Evolutionary conservation across 1,140 invertebrate genomes (phyloP).

Genomic region (Pteromalus puparum): DNA sequence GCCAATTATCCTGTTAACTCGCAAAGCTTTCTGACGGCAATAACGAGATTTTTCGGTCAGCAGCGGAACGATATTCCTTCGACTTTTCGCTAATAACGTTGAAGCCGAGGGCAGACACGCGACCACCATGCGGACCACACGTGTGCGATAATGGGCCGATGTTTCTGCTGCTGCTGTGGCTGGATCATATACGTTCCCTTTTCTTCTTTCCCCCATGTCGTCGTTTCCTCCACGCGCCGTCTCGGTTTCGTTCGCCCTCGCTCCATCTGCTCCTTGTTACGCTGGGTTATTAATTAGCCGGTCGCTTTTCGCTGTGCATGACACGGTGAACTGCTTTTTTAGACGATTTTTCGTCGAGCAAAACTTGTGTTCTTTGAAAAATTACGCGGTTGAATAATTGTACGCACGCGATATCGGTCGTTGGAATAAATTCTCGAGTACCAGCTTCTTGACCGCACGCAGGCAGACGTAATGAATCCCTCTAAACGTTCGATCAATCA

Average conservation of each 20-base stretch:
- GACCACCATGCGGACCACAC: conserved; percentile 72
- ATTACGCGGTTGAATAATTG: not conserved
- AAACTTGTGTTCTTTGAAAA: not conserved
- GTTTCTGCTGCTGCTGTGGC: conserved; percentile 53
- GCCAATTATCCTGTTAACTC: not conserved
- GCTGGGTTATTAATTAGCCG: conserved; percentile 71
- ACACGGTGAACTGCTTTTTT: not conserved
- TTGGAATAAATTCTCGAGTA: conserved; percentile 12
- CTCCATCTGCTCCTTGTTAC: conserved; percentile 73
- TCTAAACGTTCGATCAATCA: conserved; percentile 38
- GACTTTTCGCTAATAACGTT: conserved; percentile 68
- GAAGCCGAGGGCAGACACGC: conserved; percentile 63
- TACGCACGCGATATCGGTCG: not conserved
- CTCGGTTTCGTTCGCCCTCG: conserved; percentile 50
- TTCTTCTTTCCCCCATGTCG: conserved; percentile 56
- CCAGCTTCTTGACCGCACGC: not conserved
- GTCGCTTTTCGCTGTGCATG: conserved; percentile 58
- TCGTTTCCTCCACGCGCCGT: conserved; percentile 30
- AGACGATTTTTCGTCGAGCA: not conserved
- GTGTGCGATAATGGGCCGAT: conserved; percentile 68
- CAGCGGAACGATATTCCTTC: not conserved
- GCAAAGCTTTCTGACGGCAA: not conserved
- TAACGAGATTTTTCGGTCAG: conserved; percentile 13
- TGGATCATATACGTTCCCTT: conserved; percentile 57
- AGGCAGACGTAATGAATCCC: conserved; percentile 15